Evolutionary conservation across 2,888 invertebrate species (phyloP), one percentile per base, ranked within the genome.

Genomic region (Macrosiphum euphorbiae): DNA sequence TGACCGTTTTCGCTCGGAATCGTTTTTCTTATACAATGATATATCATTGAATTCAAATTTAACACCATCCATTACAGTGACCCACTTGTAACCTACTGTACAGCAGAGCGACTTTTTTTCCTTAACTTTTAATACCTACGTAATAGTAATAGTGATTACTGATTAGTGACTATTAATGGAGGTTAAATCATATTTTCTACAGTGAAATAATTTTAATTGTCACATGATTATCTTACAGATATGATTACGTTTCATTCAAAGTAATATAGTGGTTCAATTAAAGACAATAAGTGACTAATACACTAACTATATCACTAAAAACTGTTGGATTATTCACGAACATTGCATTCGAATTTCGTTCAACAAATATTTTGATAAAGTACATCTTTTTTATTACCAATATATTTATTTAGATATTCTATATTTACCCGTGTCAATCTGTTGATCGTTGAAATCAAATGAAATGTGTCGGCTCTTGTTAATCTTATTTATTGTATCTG

Each of bases 371-470:
- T 55, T 44, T 13, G 16, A 52, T n/a, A 61, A 3, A 4, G 4
- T 8, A 44, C 13, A 55, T 26, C 61, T 47, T 55, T 44, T 10
- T 58, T 52, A 52, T 52, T 52, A 20, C 52, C 52, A 8, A 26
- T 41, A 24, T 86, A 28, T 86, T 13, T 28, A 28, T 88, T 55
- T 26, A 58, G 58, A 20, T 20, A 35, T 78, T 55, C 10, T 24
- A 92, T 41, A 41, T 50, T 94, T 86, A 94, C 94, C n/a, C 28
- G 52, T 86, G 3, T 52, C 41, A 7, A 41, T 86, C 13, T 90
- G 86, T 86, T 90, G 86, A 44, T 94, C n/a, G 16, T 90, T 87
- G 50, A 90, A 90, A 87, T 94, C 50, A 26, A 94, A 94, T 24
- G 86, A 20, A 24, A 86, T 87, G 4, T 90, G 94, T 44, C 90